Percentiles rank a stretch among this genome's conserved stretches.
Evolutionary conservation across 2,113 vertebrate species (phyloP).

Genomic region (Cephalopterus ornatus): DNA sequence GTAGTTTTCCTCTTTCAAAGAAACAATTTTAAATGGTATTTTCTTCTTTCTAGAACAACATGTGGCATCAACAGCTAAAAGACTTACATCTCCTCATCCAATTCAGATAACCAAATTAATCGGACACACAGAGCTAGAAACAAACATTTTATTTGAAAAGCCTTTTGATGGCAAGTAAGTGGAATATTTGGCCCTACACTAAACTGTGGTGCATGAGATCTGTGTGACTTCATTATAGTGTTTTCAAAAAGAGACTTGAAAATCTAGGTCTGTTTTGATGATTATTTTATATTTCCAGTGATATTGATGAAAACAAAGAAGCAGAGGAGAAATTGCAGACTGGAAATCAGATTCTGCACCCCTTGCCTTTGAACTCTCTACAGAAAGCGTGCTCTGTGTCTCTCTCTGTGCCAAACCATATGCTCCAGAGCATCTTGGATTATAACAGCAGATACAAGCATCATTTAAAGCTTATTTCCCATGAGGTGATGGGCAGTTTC

Average conservation of each 20-base stretch:
- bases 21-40: background rate
- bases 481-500: constrained; percentile 81
- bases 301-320: constrained; percentile 66
- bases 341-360: background rate
- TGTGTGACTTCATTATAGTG: background rate
- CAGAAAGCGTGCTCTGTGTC: background rate
- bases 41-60: constrained; percentile 57
- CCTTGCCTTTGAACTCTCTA: background rate
- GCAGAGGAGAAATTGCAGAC: constrained; percentile 62
- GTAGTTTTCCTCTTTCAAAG: background rate
- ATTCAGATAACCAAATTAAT: constrained; percentile 78
- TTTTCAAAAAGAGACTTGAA: background rate
- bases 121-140: constrained; percentile 31
- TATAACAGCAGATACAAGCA: constrained; percentile 78
- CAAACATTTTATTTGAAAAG: constrained; percentile 76
- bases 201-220: background rate
- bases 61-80: background rate
- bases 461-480: constrained; percentile 80
- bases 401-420: constrained; percentile 73
- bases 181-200: background rate
- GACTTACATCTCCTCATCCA: constrained; percentile 77
- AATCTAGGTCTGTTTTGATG: background rate
- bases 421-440: constrained; percentile 76
- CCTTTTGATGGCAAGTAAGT: constrained; percentile 82
- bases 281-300: constrained; percentile 51